These are phyloP conservation scores for Bufo bufo DNA, from an alignment of 2,113 vertebrate species.

Conservation along the genomic window DNA sequence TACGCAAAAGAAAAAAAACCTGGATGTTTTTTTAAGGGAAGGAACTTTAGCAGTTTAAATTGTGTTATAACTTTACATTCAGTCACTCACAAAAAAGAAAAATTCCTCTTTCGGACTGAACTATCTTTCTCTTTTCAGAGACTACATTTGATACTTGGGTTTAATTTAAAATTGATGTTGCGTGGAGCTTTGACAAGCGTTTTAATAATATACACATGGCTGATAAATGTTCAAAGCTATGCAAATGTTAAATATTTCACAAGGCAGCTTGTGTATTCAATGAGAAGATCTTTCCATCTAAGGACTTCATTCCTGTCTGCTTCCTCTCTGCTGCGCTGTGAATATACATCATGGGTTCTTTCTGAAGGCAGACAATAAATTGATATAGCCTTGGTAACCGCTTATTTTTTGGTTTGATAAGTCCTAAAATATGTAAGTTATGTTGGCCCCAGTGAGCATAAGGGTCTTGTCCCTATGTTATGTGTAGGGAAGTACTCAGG, in stretches of 20 bases:
- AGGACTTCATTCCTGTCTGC: neutral
- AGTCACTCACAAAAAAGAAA: neutral
- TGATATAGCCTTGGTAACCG: neutral
- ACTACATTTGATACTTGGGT: neutral
- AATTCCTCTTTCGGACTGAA: neutral
- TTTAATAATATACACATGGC: conserved; percentile 34
- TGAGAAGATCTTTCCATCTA: conserved; percentile 3
- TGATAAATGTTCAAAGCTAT: conserved; percentile 44
- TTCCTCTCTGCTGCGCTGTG: neutral
- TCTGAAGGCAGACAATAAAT: conserved; percentile 14
- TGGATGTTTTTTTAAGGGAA: too few relatives aligned
- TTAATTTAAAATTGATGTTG: conserved; percentile 30
- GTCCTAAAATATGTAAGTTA: neutral
- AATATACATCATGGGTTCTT: neutral
- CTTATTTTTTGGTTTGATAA: neutral
- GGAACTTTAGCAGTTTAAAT: neutral
- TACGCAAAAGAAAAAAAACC: too few relatives aligned
- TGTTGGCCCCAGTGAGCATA: neutral
- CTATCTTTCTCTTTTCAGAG: neutral
- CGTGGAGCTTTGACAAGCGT: conserved; percentile 1
- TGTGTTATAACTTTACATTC: neutral
- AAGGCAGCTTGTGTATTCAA: conserved; percentile 25
- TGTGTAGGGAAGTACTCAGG: too few relatives aligned
- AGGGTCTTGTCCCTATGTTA: too few relatives aligned
- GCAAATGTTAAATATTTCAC: conserved; percentile 54